Base-by-base conservation (phyloP, 2,113 vertebrate species). In the Sisor rabdophorus region DNA sequence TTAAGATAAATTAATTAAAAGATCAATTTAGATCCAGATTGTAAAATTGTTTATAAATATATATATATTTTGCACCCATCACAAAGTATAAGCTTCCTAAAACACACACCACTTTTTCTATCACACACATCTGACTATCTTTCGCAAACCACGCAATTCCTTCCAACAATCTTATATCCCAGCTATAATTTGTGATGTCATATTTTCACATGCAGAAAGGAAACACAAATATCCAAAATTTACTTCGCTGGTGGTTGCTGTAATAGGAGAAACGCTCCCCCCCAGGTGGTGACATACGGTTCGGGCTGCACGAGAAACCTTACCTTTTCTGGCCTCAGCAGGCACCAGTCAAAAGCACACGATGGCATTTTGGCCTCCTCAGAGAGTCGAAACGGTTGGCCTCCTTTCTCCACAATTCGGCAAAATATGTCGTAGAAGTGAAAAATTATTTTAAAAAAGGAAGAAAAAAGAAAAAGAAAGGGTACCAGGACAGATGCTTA, bases 261-360 rank as follows among this genome's bases (percentile, higher is more conserved):
- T 15, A 17, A 48, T 28, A 75, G 30, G 20, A 63, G 48, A 32
- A 47, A 10, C 22, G 30, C 47, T 73, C 11, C 47, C 24, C 64
- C 47, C 24, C 82, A 64, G 26, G 70, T 59, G 44, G 56, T 24
- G 58, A 55, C 61, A 36, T 48, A 50, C n/a, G 19, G 58, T 74
- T 73, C 32, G 52, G 61, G 44, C 40, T 40, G 63, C 44, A n/a
- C 24, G n/a, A 70, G 71, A 65, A 77, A 68, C 61, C 95, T 95
- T 94, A 95, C 95, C 95, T 95, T 93, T 79, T 91, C 90, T 59
- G 93, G 90, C 90, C 85, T 93, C 87, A 95, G 92, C 86, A 95
- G 91, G 91, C 94, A 94, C 92, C 95, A 95, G 88, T 93, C 90
- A 36, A 93, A 91, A 86, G 94, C 95, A 90, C 93, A 95, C 87